A percentile compares a stretch with the other conserved stretches of the same genome.
Evolutionary conservation across 2,797 vertebrate species (phyloP).

Genomic region (Argya squamiceps): DNA sequence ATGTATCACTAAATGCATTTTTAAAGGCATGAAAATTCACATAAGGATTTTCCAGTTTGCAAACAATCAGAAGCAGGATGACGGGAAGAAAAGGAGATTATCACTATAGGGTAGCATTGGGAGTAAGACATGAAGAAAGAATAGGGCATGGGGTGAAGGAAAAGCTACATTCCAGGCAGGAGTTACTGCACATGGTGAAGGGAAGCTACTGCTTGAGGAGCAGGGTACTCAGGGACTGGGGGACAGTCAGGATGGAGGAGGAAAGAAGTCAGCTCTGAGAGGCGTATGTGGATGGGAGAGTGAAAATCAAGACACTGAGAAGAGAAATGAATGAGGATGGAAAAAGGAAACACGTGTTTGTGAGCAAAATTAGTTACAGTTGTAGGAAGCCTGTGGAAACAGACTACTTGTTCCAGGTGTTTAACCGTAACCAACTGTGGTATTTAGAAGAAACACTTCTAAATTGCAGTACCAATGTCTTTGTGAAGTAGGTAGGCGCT

Average conservation of each 20-base stretch:
- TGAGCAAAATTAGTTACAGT: slow-evolving; percentile 34
- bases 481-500: neutral
- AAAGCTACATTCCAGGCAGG: neutral
- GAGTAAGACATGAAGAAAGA: neutral
- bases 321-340: slow-evolving; percentile 8
- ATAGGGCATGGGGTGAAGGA: neutral
- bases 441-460: neutral
- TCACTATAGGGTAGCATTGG: neutral
- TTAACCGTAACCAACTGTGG: slow-evolving; percentile 1
- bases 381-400: slow-evolving; percentile 47
- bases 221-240: neutral
- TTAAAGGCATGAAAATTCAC: neutral
- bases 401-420: slow-evolving; percentile 26
- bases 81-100: neutral
- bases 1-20: neutral
- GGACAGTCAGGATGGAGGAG: neutral
- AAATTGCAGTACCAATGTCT: neutral
- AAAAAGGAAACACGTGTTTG: slow-evolving; percentile 58
- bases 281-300: neutral
- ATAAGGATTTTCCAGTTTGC: neutral
- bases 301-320: neutral
- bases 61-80: neutral
- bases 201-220: neutral
- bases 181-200: neutral
- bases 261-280: neutral